These are phyloP conservation scores for Vulpes ferrilata DNA, from an alignment of 2,113 vertebrate genomes.

Conservation along the genomic window DNA sequence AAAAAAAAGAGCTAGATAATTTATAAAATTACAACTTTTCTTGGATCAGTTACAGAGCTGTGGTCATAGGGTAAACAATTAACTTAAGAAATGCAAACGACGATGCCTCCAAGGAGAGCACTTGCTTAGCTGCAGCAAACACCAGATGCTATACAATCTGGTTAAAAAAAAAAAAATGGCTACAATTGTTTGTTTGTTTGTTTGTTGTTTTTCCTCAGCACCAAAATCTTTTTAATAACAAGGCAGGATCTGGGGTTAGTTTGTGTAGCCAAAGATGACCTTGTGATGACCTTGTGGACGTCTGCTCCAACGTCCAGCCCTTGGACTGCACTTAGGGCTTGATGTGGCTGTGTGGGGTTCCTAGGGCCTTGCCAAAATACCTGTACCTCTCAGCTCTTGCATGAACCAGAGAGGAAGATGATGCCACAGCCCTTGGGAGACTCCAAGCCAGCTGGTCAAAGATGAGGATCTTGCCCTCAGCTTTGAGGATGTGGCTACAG, in stretches of 20 bases:
- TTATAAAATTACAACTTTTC: not conserved
- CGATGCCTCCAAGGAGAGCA: not conserved
- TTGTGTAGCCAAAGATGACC: slow-evolving; percentile 93
- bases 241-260: slow-evolving; percentile 83
- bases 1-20: not conserved
- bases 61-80: not conserved
- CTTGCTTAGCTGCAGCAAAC: not conserved
- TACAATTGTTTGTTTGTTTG: not conserved
- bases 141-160: not conserved
- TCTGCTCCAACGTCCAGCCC: slow-evolving; percentile 95
- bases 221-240: slow-evolving; percentile 88
- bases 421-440: slow-evolving; percentile 94
- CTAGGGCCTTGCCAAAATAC: slow-evolving; percentile 92
- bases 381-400: slow-evolving; percentile 90
- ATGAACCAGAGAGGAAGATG: slow-evolving; percentile 94
- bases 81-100: not conserved
- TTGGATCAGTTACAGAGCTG: not conserved
- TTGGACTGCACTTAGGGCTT: slow-evolving; percentile 95
- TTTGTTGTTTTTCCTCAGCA: not conserved
- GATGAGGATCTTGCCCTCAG: slow-evolving; percentile 94
- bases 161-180: not conserved
- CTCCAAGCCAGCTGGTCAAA: slow-evolving; percentile 93
- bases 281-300: slow-evolving; percentile 89
- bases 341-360: slow-evolving; percentile 95
- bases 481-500: slow-evolving; percentile 91